phyloP scores from a whole-genome alignment of 2,888 invertebrate genomes.

The Diadromus collaris region DNA sequence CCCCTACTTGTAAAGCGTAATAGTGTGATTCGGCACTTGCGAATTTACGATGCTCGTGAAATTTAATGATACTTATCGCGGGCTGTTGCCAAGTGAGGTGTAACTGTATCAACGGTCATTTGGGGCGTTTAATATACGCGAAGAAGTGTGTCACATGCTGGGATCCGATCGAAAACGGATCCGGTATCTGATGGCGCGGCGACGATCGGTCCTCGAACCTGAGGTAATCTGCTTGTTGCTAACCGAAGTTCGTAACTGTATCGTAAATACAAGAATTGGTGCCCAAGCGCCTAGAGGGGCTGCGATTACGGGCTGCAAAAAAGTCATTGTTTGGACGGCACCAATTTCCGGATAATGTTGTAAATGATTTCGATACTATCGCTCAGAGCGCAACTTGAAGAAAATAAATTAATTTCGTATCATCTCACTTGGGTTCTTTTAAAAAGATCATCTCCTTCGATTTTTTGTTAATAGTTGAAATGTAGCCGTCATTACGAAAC shows the following conservation, averaged over 20 bases:
- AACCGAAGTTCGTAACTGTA: conserved; percentile 6
- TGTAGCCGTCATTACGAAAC: neutral
- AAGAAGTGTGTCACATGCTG: conserved; percentile 53
- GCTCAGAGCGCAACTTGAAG: neutral
- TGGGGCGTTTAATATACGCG: conserved; percentile 24
- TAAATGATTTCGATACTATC: neutral
- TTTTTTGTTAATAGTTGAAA: neutral
- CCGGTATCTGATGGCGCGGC: neutral
- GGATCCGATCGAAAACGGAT: conserved; percentile 38
- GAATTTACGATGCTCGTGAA: neutral
- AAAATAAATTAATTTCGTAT: neutral
- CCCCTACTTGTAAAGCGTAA: neutral
- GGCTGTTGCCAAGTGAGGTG: conserved; percentile 41
- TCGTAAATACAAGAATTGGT: conserved; percentile 1
- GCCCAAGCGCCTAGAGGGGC: neutral
- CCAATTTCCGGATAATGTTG: neutral
- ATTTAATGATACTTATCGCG: neutral
- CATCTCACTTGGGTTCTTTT: neutral
- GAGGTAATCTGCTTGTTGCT: neutral
- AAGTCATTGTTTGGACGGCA: neutral
- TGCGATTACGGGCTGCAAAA: neutral
- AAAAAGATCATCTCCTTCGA: neutral
- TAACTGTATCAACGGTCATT: conserved; percentile 40
- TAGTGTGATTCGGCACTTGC: neutral
- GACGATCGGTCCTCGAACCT: neutral